Percentiles rank a stretch among this genome's conserved stretches.
Conservation (phyloP, 2,113 vertebrate genomes). For the Syngnathus typhle region DNA sequence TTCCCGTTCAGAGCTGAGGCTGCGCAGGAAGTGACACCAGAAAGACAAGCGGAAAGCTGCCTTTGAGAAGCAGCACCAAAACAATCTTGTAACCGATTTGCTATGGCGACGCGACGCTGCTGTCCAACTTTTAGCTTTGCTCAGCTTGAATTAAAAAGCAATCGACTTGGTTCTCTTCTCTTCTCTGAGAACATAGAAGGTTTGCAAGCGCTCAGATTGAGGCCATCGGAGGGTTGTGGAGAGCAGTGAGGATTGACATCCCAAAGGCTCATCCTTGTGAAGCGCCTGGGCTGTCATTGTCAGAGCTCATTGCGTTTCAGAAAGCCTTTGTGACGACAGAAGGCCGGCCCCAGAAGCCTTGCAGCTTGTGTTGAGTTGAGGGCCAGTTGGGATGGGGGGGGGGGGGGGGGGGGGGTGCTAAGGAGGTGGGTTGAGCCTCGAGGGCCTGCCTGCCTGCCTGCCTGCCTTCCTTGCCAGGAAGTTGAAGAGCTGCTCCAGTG, state of each 20-base stretch:
- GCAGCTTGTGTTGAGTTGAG: not conserved
- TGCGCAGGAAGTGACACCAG: constrained; percentile 34
- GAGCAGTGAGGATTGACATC: too few species aligned
- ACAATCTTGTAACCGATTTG: not conserved
- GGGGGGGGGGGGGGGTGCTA: not conserved
- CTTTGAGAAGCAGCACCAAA: constrained; percentile 12
- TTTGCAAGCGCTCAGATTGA: not conserved
- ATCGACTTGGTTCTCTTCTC: not conserved
- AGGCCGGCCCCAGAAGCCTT: too few species aligned
- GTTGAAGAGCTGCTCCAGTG: constrained; percentile 10
- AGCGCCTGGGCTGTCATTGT: too few species aligned
- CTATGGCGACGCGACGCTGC: not conserved
- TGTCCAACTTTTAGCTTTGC: not conserved
- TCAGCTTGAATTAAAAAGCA: not conserved
- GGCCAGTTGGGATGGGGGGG: not conserved
- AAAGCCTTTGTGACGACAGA: too few species aligned
- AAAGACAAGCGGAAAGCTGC: constrained; percentile 34
- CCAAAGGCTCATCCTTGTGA: too few species aligned
- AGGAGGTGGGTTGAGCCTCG: not conserved
- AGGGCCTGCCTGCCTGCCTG: too few species aligned
- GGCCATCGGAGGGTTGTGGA: too few species aligned
- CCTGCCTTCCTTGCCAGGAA: constrained; percentile 19
- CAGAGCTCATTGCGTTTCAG: too few species aligned
- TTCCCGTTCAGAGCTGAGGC: constrained; percentile 2
- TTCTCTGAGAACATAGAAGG: not conserved